Evolutionary conservation across 2,888 invertebrate genomes (phyloP).

Genomic region (Drosophila fulvimacula): DNA sequence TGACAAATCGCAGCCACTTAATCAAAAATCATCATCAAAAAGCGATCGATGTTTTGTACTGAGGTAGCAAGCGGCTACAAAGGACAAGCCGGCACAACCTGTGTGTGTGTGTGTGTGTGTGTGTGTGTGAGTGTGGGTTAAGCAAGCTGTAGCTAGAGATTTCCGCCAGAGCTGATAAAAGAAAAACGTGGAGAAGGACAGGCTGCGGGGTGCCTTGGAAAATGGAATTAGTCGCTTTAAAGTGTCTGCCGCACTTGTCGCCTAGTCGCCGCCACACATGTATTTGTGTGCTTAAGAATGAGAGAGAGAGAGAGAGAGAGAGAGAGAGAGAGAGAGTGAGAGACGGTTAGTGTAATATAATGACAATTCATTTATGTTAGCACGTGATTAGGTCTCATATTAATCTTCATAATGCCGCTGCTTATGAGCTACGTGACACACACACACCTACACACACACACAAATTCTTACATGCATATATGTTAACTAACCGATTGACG

Average conservation of each 20-base stretch:
- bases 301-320: constrained; percentile 7
- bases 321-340: constrained; percentile 1
- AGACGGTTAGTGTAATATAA: constrained; percentile 44
- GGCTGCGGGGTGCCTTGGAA: constrained; percentile 53
- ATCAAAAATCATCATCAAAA: constrained; percentile 81
- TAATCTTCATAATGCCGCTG: constrained; percentile 74
- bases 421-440: constrained; percentile 70
- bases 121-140: constrained; percentile 45
- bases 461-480: constrained; percentile 8
- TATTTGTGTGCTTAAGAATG: neutral
- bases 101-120: constrained; percentile 17
- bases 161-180: constrained; percentile 64
- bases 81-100: constrained; percentile 53
- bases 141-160: constrained; percentile 68
- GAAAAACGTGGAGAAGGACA: constrained; percentile 27
- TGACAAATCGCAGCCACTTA: constrained; percentile 82
- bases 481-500: constrained; percentile 73
- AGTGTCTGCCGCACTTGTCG: constrained; percentile 64
- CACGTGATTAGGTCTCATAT: constrained; percentile 76
- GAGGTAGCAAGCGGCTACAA: constrained; percentile 66
- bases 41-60: constrained; percentile 79
- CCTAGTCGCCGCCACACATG: constrained; percentile 12
- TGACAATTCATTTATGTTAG: constrained; percentile 78
- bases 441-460: constrained; percentile 11
- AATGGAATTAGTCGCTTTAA: constrained; percentile 60